phyloP scores from a whole-genome alignment of 2,113 vertebrate genomes.

The Pheucticus melanocephalus region DNA sequence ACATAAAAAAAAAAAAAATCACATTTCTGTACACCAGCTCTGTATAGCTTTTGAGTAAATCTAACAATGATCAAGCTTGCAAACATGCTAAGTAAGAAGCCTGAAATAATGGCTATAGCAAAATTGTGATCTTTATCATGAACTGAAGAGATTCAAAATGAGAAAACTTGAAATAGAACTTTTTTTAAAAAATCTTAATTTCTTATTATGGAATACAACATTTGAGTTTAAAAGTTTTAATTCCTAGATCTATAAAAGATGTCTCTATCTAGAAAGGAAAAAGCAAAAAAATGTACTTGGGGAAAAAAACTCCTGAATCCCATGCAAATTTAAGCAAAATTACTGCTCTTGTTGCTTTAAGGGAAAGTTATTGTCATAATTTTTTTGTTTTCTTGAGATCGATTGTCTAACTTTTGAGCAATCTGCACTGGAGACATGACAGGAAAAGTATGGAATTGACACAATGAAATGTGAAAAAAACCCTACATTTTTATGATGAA shows the following conservation, averaged over 20 bases:
- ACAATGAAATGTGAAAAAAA: background rate
- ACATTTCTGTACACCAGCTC: background rate
- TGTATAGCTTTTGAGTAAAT: background rate
- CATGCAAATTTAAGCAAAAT: background rate
- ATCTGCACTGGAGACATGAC: background rate
- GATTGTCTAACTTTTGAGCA: background rate
- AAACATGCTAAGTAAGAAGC: background rate
- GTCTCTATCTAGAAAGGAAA: background rate
- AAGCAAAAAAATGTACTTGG: background rate
- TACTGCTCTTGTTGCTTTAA: background rate
- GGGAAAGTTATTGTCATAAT: background rate
- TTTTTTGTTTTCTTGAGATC: background rate
- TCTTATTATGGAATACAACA: background rate
- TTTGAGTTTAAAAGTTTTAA: background rate
- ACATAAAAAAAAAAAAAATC: background rate
- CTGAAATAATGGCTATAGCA: background rate
- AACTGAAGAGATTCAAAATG: background rate
- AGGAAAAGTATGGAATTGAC: background rate
- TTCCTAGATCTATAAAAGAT: background rate
- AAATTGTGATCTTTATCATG: background rate
- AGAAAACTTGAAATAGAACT: background rate
- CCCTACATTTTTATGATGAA: background rate
- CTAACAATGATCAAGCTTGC: background rate
- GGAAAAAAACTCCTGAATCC: rapidly evolving
- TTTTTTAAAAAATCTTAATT: background rate